Conservation (phyloP, 2,888 invertebrate species). For the Thecocarcelia acutangulata region DNA sequence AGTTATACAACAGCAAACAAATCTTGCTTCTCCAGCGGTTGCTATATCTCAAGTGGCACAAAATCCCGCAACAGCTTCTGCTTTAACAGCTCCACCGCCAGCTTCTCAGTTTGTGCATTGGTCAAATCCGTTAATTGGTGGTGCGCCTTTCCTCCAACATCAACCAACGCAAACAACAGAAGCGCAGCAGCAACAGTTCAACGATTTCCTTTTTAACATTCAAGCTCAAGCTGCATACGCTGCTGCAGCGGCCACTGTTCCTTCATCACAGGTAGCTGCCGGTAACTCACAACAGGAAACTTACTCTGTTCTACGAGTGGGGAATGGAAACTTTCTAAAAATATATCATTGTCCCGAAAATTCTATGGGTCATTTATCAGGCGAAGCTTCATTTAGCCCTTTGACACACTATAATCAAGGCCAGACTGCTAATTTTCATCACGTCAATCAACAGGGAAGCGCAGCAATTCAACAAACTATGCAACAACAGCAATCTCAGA, state of each 20-base stretch:
- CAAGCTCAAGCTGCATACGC: slow-evolving; percentile 71
- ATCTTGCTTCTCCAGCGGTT: slow-evolving; percentile 26
- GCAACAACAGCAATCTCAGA: slow-evolving; percentile 71
- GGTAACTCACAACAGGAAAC: slow-evolving; percentile 76
- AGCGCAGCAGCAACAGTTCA: slow-evolving; percentile 72
- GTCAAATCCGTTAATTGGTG: slow-evolving; percentile 58
- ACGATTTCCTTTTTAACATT: slow-evolving; percentile 76
- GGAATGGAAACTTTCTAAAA: slow-evolving; percentile 80
- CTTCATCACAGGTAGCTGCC: slow-evolving; percentile 44
- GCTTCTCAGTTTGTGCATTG: slow-evolving; percentile 64
- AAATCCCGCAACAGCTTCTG: slow-evolving; percentile 59
- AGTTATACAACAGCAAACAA: slow-evolving; percentile 65
- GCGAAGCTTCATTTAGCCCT: slow-evolving; percentile 62
- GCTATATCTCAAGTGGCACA: slow-evolving; percentile 69
- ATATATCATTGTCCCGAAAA: slow-evolving; percentile 80
- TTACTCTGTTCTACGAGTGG: slow-evolving; percentile 80
- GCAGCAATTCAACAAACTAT: slow-evolving; percentile 29
- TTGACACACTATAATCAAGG: slow-evolving; percentile 49
- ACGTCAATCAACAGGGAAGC: slow-evolving; percentile 34
- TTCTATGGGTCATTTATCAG: slow-evolving; percentile 62
- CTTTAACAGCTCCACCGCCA: slow-evolving; percentile 51
- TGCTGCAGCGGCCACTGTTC: slow-evolving; percentile 54
- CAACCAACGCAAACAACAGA: slow-evolving; percentile 41
- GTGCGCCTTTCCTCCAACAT: slow-evolving; percentile 49
- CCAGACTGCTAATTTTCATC: slow-evolving; percentile 50